Evolutionary conservation across 2,888 invertebrate species (phyloP), one percentile per base, ranked within the genome.

Genomic region (Copidosoma aretas): DNA sequence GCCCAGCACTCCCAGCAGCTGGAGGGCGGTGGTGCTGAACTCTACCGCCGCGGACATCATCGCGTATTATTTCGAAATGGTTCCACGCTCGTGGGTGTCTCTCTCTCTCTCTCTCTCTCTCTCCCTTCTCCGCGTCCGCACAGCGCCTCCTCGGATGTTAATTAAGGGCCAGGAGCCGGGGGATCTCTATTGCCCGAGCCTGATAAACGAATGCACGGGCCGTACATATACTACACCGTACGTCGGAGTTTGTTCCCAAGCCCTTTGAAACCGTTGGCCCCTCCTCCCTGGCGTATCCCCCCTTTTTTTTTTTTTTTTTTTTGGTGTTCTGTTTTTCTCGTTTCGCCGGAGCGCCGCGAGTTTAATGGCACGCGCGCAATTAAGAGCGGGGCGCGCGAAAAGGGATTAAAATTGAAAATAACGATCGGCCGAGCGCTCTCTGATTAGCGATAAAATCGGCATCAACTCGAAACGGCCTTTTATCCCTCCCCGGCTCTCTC

Each of bases 121-220:
- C 15, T n/a, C n/a, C n/a, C n/a, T n/a, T n/a, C n/a, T n/a, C n/a
- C n/a, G n/a, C 43, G 17, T 14, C 15, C 17, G 54, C 22, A 19
- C 22, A 25, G 54, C 54, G 54, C 54, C 54, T 54, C 25, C 54
- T 1, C 41, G 10, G 43, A 14, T 46, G 68, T 64, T 65, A 68
- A 71, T 71, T 71, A 71, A 71, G 60, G 70, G 61, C 61, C 64
- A 52, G 43, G 58, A 59, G 39, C 49, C 24, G 60, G 49, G 61
- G n/a, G n/a, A n/a, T n/a, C 64, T 71, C 67, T 64, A 64, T 71
- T 71, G 60, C 67, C 51, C n/a, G n/a, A n/a, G n/a, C n/a, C 43
- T 32, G 67, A 71, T 67, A 71, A 71, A 67, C 67, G 66, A 64
- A 70, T 63, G 60, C 64, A 32, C 19, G 54, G 61, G 22, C 51